Evolutionary conservation across 2,888 invertebrate genomes (phyloP).

Genomic region (Pollenia amentaria): DNA sequence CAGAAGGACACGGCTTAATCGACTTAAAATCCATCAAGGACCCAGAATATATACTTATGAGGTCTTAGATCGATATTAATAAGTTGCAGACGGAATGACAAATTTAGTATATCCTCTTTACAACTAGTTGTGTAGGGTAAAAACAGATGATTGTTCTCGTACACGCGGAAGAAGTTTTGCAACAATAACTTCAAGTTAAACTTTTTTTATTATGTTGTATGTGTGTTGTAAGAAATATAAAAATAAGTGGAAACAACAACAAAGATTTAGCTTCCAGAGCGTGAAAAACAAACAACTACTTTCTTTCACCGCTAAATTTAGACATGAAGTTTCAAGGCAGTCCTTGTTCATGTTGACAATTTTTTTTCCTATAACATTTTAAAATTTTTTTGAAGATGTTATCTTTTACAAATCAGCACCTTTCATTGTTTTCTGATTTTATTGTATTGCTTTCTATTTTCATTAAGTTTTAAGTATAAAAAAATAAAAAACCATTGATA

Average conservation of each 20-base stretch:
- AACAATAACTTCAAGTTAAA: constrained; percentile 34
- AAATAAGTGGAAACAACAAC: background rate
- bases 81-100: no score
- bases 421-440: constrained; percentile 5
- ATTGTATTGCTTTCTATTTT: background rate
- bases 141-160: background rate
- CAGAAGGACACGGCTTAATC: no score
- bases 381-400: constrained; percentile 11
- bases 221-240: background rate
- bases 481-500: no score
- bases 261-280: no score
- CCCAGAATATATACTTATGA: no score
- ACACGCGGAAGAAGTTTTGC: constrained; percentile 27
- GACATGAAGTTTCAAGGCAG: constrained; percentile 32
- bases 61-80: no score
- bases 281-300: background rate
- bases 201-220: background rate
- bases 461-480: background rate
- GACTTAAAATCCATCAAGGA: no score
- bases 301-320: constrained; percentile 18
- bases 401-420: constrained; percentile 40
- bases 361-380: background rate
- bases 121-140: no score
- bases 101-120: no score
- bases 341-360: background rate